These are phyloP conservation scores for Balanococcus diminutus DNA, from an alignment of 2,888 invertebrate genomes.

Conservation along the genomic window DNA sequence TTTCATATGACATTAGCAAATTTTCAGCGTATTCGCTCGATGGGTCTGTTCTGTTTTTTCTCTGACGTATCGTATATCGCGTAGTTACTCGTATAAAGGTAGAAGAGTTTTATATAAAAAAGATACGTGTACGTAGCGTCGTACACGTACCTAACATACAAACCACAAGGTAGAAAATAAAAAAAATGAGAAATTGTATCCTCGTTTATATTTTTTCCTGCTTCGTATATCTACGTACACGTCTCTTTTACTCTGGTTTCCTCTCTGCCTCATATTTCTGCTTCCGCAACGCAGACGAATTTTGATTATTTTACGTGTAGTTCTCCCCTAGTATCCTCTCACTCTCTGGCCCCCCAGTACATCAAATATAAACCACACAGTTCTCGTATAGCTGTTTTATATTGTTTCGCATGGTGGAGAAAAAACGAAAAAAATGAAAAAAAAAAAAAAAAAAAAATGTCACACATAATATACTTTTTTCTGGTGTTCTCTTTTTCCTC, in stretches of 20 bases:
- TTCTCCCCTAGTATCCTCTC: not conserved
- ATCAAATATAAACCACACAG: not conserved
- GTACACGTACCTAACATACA: not conserved
- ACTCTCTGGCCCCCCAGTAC: not conserved
- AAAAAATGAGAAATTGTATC: not conserved
- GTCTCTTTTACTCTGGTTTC: not conserved
- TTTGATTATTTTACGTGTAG: not conserved
- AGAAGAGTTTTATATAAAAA: not conserved
- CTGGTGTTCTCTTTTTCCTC: not conserved
- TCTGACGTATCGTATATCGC: not conserved
- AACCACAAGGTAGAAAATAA: not conserved
- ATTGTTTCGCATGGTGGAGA: not conserved
- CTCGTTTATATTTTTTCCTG: not conserved
- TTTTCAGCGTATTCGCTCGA: not conserved
- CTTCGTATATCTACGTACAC: not conserved
- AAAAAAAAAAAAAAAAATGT: conserved; percentile 1
- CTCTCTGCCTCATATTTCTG: not conserved
- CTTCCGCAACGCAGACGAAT: not conserved
- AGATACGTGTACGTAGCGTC: not conserved
- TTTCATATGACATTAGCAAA: not conserved
- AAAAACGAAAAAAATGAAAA: too few relatives aligned
- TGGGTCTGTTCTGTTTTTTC: not conserved
- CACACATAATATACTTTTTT: not conserved
- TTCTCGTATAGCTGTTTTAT: not conserved
- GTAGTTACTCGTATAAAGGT: not conserved